These are phyloP conservation scores for Exephanes ischioxanthus DNA, from an alignment of 2,888 invertebrate genomes.

Conservation along the genomic window DNA sequence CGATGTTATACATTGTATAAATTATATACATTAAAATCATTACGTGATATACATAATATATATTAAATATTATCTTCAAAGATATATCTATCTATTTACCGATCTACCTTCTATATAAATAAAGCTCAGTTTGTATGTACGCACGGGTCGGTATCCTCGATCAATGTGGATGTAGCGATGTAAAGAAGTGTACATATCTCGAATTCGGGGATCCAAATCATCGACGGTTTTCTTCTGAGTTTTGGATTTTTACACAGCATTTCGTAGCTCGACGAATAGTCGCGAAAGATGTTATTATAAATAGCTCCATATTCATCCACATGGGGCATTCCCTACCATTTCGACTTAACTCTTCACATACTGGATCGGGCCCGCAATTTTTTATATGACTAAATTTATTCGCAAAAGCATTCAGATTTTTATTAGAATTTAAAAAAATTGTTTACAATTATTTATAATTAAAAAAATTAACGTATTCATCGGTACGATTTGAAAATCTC, in stretches of 20 bases:
- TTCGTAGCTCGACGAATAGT: background rate
- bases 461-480: too few relatives aligned
- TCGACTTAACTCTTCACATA: too few relatives aligned
- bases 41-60: slow-evolving; percentile 50
- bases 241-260: background rate
- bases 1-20: slow-evolving; percentile 55
- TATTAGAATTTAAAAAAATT: too few relatives aligned
- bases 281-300: too few relatives aligned
- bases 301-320: too few relatives aligned
- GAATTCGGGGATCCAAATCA: background rate
- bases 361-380: too few relatives aligned
- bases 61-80: slow-evolving; percentile 31
- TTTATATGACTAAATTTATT: too few relatives aligned
- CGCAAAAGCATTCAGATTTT: too few relatives aligned
- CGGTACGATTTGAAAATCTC: too few relatives aligned
- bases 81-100: slow-evolving; percentile 39
- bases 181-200: background rate
- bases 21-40: slow-evolving; percentile 56
- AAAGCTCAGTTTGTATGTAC: slow-evolving; percentile 26
- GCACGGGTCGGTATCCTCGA: background rate
- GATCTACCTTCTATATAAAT: background rate
- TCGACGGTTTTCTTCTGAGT: background rate
- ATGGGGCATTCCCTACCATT: too few relatives aligned
- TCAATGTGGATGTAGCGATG: background rate
- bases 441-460: too few relatives aligned